Conservation (phyloP, 2,888 invertebrate genomes). For the Homarus gammarus region DNA sequence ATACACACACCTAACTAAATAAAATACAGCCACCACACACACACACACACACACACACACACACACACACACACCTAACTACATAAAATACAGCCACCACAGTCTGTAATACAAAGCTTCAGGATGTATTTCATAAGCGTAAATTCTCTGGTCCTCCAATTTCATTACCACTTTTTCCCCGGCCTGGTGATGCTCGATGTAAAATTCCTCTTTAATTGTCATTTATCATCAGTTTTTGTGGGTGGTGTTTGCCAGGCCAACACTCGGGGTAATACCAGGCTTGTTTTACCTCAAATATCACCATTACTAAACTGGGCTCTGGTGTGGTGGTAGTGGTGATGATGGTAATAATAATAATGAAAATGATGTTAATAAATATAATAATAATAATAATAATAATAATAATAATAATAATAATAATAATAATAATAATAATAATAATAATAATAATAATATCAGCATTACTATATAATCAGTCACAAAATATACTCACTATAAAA, state of each 20-base stretch:
- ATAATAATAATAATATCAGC: too few species aligned
- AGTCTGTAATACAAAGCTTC: too few species aligned
- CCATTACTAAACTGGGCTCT: background rate
- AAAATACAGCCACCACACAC: background rate
- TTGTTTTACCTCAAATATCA: background rate
- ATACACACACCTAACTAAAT: background rate
- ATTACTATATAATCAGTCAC: too few species aligned
- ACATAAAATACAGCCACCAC: too few species aligned
- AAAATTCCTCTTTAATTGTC: conserved; percentile 15
- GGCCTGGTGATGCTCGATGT: conserved; percentile 9
- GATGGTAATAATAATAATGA: too few species aligned
- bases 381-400: too few species aligned
- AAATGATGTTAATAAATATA: too few species aligned
- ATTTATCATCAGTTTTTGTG: background rate
- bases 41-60: background rate
- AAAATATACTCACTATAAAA: too few species aligned
- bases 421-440: too few species aligned
- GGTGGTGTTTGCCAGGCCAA: background rate
- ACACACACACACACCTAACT: background rate
- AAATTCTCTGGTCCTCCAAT: conserved; percentile 6
- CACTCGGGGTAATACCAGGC: background rate
- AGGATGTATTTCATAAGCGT: background rate
- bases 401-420: too few species aligned
- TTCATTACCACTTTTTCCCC: background rate
- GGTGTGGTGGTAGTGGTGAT: too few species aligned